These are phyloP conservation scores for Thalpophila matura DNA, from an alignment of 2,888 invertebrate species.

Conservation along the genomic window DNA sequence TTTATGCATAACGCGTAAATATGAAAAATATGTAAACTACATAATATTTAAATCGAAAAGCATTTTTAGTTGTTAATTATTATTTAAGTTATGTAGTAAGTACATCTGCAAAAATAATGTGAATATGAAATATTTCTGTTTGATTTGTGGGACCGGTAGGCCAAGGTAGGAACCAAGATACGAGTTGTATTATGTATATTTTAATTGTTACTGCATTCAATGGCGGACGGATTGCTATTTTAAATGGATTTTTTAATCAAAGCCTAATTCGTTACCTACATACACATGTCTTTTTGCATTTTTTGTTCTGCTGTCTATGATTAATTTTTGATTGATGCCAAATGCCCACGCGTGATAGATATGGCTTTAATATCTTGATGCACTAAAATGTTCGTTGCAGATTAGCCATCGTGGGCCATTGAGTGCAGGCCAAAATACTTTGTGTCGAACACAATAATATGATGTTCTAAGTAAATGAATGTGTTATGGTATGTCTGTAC, in stretches of 20 bases:
- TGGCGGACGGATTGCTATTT: conserved; percentile 2
- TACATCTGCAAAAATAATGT: conserved; percentile 23
- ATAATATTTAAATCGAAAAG: conserved; percentile 34
- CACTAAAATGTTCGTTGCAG: not conserved
- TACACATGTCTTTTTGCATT: no score
- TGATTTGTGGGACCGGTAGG: conserved; percentile 2
- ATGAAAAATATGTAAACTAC: not conserved
- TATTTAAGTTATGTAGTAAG: conserved; percentile 31
- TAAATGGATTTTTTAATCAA: not conserved
- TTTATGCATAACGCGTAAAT: conserved; percentile 8
- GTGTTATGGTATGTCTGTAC: conserved; percentile 53
- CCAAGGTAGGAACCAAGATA: conserved; percentile 22
- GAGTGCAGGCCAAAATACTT: conserved; percentile 13
- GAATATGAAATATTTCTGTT: conserved; percentile 22
- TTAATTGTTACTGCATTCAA: conserved; percentile 1
- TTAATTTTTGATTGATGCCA: not conserved
- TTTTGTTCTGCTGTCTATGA: not conserved
- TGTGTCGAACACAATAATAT: conserved; percentile 41
- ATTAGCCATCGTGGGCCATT: conserved; percentile 14
- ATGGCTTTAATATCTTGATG: not conserved
- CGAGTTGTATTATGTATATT: conserved; percentile 20
- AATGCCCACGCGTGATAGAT: not conserved
- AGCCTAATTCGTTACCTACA: no score
- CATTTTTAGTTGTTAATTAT: conserved; percentile 56
- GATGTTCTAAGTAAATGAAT: conserved; percentile 22